Conservation (phyloP, 2,888 invertebrate genomes). For the Drepana falcataria region DNA sequence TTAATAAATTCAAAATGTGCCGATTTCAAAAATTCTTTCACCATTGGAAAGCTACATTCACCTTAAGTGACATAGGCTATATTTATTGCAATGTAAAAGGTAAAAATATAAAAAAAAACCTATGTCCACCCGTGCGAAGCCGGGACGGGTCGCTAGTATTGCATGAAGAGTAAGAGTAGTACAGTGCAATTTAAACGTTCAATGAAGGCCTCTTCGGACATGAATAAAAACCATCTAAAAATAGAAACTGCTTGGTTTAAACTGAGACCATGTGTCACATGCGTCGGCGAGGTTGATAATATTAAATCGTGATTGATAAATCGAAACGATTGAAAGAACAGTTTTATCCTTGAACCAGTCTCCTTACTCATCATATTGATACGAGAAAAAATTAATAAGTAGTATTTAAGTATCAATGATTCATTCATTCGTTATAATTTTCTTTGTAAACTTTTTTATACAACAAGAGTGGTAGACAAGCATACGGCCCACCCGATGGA, state of each 20-base stretch:
- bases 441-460: no score
- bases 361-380: not conserved
- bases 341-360: constrained; percentile 1
- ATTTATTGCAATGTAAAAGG: no score
- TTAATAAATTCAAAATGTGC: no score
- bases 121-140: no score
- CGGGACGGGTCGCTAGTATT: no score
- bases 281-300: constrained; percentile 1
- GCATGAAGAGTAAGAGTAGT: not conserved
- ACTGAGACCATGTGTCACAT: not conserved
- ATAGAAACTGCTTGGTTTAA: not conserved
- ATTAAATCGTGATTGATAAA: constrained; percentile 2
- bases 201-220: not conserved
- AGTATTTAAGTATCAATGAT: not conserved
- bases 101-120: no score
- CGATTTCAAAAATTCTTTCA: no score
- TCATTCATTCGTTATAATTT: no score
- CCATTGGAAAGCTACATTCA: no score
- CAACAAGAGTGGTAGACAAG: no score
- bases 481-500: no score
- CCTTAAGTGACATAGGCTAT: no score
- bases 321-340: constrained; percentile 2
- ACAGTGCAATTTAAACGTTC: constrained; percentile 1
- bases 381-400: not conserved
- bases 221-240: not conserved